Evolutionary conservation across 2,888 invertebrate genomes (phyloP), one percentile per base, ranked within the genome.

Genomic region (Amblyjoppa fuscipennis): DNA sequence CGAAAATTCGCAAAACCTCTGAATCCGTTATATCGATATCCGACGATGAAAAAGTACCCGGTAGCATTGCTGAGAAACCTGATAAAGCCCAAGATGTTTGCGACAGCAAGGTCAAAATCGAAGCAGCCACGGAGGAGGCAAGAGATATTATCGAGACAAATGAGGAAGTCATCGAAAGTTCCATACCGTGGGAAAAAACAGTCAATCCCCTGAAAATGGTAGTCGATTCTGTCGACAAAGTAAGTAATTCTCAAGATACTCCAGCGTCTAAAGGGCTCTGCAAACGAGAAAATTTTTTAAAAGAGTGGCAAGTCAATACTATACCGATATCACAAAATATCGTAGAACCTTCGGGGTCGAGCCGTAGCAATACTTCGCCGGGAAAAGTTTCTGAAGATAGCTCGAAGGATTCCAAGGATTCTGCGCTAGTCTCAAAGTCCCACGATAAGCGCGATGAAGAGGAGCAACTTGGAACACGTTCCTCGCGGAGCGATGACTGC

Each of bases 291-390:
- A 86, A 69, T 71, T 90, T 88, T 20, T 69, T 89, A 16, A 89
- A 90, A 77, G 90, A 90, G 64, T 92, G 92, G 92, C 90, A 92
- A 69, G 87, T 86, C 69, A 89, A 90, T 56, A 84, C 89, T n/a
- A 45, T 78, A 7, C 69, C 79, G 31, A 64, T 78, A 34, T 59
- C 59, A 45, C 77, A 66, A 11, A 80, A 76, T 49, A 66, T 71
- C n/a, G 3, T 4, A 0, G 49, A 70, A 20, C 11, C 53, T 20
- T 3, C 28, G 9, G 71, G 59, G 51, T 64, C 79, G 7, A n/a
- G 59, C 25, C 53, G 49, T 25, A 74, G 3, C 68, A 31, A 74
- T 31, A n/a, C n/a, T 34, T n/a, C 13, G 45, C 38, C 11, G 25
- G 5, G 66, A 59, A 66, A 53, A 59, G 20, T 9, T 56, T 16